These are phyloP conservation scores for Chiloscyllium punctatum DNA, from an alignment of 2,797 vertebrate species.

Conservation along the genomic window DNA sequence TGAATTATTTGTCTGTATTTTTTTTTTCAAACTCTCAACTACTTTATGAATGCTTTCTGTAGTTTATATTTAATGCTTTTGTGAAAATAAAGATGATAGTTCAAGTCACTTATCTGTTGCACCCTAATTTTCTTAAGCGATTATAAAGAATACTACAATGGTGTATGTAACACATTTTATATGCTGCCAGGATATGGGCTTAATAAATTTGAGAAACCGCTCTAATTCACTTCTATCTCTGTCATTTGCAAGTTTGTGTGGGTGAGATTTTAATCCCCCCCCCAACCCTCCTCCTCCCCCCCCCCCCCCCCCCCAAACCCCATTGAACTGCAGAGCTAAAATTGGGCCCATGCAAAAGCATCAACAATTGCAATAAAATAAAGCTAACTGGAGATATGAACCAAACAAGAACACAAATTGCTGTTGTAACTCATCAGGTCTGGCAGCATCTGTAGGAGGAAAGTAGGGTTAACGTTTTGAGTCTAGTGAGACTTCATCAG, in stretches of 20 bases:
- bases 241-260: neutral
- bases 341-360: neutral
- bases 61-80: neutral
- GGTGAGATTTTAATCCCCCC: neutral
- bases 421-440: too few relatives aligned
- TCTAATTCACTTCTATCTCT: neutral
- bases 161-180: neutral
- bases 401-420: too few relatives aligned
- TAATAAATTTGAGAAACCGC: neutral
- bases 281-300: too few relatives aligned
- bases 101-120: neutral
- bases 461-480: too few relatives aligned
- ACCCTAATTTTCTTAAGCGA: neutral
- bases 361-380: neutral
- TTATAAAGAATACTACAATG: neutral
- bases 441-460: too few relatives aligned
- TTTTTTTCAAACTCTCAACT: neutral
- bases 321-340: neutral
- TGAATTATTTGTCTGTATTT: too few relatives aligned
- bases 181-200: neutral
- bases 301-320: neutral
- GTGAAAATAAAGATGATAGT: neutral
- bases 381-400: too few relatives aligned
- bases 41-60: neutral
- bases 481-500: too few relatives aligned